phyloP scores from a whole-genome alignment of 1,140 invertebrate genomes.

The Pomacea maculata region DNA sequence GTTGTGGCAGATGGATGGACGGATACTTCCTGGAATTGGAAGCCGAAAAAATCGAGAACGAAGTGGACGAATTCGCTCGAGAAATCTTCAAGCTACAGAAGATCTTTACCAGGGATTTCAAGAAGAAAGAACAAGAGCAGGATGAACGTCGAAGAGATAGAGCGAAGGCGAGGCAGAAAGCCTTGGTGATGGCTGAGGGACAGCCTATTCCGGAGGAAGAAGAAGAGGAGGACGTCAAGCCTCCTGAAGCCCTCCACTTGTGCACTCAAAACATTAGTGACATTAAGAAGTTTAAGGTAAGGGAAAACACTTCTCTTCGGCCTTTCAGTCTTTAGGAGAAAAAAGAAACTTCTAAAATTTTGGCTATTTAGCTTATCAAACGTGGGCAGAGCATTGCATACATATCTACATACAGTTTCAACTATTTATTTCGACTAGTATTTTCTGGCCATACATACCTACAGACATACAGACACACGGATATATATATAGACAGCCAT shows the following conservation, averaged over 20 bases:
- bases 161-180: conserved; percentile 67
- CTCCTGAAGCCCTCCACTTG: conserved; percentile 56
- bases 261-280: conserved; percentile 69
- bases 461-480: background rate
- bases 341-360: background rate
- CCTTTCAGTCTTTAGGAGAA: background rate
- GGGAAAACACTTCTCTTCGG: background rate
- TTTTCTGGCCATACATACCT: background rate
- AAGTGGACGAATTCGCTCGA: conserved; percentile 63
- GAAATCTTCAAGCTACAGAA: conserved; percentile 85
- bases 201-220: conserved; percentile 64
- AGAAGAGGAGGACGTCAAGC: conserved; percentile 51
- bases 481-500: too few species aligned
- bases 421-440: background rate
- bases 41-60: conserved; percentile 65
- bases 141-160: conserved; percentile 58
- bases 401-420: background rate
- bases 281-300: conserved; percentile 80
- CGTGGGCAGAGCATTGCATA: background rate
- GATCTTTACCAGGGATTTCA: conserved; percentile 78
- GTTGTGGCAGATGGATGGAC: conserved; percentile 76
- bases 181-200: conserved; percentile 71
- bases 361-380: background rate
- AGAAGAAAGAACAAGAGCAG: conserved; percentile 58
- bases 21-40: conserved; percentile 88